phyloP scores from a whole-genome alignment of 2,113 vertebrate species.

The Oryctolagus cuniculus region DNA sequence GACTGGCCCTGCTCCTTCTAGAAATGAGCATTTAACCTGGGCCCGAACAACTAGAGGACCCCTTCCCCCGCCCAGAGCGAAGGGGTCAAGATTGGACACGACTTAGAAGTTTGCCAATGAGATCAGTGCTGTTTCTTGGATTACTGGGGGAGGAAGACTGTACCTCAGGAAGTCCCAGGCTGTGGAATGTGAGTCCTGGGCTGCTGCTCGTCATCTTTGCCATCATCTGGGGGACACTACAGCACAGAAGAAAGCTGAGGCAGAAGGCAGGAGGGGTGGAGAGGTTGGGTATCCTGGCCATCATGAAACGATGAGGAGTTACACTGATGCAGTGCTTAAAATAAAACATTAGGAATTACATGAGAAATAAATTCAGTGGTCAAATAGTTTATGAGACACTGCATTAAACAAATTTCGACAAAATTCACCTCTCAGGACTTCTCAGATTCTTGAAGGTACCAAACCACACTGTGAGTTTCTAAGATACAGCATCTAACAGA shows the following conservation, averaged over 20 bases:
- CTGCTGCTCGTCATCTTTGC: neutral
- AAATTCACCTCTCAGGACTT: neutral
- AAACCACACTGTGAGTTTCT: neutral
- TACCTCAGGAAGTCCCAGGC: neutral
- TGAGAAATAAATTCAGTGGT: neutral
- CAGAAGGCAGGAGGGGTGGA: fast-evolving
- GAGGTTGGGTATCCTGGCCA: neutral
- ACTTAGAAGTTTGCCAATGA: neutral
- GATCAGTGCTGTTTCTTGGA: neutral
- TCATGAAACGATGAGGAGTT: neutral
- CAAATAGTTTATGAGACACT: neutral
- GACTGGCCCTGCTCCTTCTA: neutral
- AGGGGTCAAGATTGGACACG: neutral
- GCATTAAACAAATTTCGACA: neutral
- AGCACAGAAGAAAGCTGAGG: neutral
- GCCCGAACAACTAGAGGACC: neutral
- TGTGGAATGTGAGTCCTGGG: neutral
- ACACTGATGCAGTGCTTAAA: neutral
- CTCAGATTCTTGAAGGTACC: neutral
- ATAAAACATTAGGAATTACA: neutral
- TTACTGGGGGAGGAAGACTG: neutral
- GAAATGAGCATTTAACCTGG: neutral
- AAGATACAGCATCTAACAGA: neutral
- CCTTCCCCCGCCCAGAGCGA: neutral
- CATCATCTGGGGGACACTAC: neutral